Evolutionary conservation across 2,113 vertebrate species (phyloP), one percentile per base, ranked within the genome.

Genomic region (Tilapia sparmanii): DNA sequence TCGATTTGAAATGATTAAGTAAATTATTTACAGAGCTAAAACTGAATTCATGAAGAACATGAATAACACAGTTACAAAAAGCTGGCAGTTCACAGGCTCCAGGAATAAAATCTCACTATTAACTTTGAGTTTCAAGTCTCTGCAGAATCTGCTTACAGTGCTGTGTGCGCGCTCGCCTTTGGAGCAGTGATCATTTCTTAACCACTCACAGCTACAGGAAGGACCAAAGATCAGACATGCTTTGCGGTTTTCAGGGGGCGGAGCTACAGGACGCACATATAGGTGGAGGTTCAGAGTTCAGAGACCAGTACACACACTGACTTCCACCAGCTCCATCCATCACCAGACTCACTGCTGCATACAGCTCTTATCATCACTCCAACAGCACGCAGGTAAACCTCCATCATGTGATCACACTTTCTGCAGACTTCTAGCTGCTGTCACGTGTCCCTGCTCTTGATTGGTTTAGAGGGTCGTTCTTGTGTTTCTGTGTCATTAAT

Each of bases 151-250:
- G 18, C 50, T 52, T 52, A 0, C 0, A 52, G 47, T 19, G 18
- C 47, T 0, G 0, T n/a, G 50, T 0, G 18, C 18, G 10, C 1
- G 8, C 18, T n/a, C 8, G 8, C 5, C 50, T 52, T 52, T n/a
- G 18, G 50, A 52, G 50, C 50, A 0, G 50, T 3, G 18, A 52
- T 0, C 18, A 52, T 52, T 50, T 19, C 47, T 52, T 52, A 0
- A n/a, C 8, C 18, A 52, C 18, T 1, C 50, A 52, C 50, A 52
- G 50, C 50, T n/a, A 52, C 50, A 52, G 50, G 0, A 53, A 53
- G 0, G 19, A n/a, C 50, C 50, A 52, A n/a, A 52, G 5, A n/a
- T 2, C 19, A 52, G 3, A 52, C 0, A 52, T 52, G 50, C 9
- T 0, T 52, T n/a, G 50, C 50, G 3, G 50, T 52, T 52, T 52